Base-by-base conservation (phyloP, 2,888 invertebrate genomes). In the Trissolcus japonicus region DNA sequence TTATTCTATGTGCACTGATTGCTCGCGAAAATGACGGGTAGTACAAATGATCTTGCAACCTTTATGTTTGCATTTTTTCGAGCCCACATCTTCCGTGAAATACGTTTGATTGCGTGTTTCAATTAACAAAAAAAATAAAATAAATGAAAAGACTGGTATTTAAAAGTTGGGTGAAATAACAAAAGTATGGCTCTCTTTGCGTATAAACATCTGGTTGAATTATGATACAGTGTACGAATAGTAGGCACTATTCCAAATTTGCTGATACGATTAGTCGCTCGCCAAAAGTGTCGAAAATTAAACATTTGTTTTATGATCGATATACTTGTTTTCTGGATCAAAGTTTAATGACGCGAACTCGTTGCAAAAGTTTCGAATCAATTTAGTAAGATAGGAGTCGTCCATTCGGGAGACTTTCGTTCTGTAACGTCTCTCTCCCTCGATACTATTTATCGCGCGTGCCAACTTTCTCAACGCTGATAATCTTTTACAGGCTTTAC, bases 401-500 rank as follows among this genome's bases (percentile, higher is more conserved):
- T 61, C 53, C 53, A 66, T 74, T 46, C 62, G 29, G 51, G 62
- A 54, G 54, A 46, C 61, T 46, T 59, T 35, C 29, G 48, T 14
- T 19, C 59, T 46, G 55, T 53, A 60, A 29, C 41, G 46, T 17
- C 68, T 43, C 54, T 67, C 67, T 35, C 35, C 11, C 35, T 35
- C 35, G 50, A 67, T 67, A 61, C 55, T 74, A 67, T 74, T 74
- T 74, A 74, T 67, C 57, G 74, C 57, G 14, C 57, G 53, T 46
- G 62, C 67, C 62, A 62, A 56, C 40, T 67, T 67, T 62, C 74
- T 74, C 67, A 74, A 67, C 56, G 50, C 67, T 74, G 57, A 62
- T 61, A 61, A 67, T 74, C 74, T 67, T 67, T 74, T 67, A 74
- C 66, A 61, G 61, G 56, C 66, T 73, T 66, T 57, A 67, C 51